Base-by-base conservation (phyloP, 2,113 vertebrate species). In the Elgaria multicarinata region DNA sequence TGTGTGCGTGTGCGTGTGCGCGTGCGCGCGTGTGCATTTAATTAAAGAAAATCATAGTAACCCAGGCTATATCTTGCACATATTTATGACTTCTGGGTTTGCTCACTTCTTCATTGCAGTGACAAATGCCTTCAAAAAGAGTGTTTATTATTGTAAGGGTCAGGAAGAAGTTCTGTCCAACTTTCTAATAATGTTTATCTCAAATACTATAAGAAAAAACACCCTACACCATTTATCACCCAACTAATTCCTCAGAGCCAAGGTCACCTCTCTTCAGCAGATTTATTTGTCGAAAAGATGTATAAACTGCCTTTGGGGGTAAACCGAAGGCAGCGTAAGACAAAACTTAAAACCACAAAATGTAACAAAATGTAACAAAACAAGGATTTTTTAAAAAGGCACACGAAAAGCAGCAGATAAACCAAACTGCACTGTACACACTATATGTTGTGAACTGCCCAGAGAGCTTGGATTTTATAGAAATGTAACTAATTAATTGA, bases 81-180 rank as follows among this genome's bases (percentile, higher is more conserved):
- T 87, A 72, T 90, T 87, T 87, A 90, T 87, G 46, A 77, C 75
- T 83, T 78, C 86, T 84, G 86, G 31, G 80, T 44, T 75, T 66
- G 58, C 53, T 87, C 79, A 67, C 75, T 88, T 75, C 42, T 82
- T 75, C 83, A 53, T 53, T 78, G 50, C 74, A 79, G 53, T 91
- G 86, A 91, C 42, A 91, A 80, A 85, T 91, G 75, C 67, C 67
- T 91, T 91, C 67, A 22, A 74, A 85, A 91, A 74, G 58, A 55
- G 42, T 77, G 82, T 91, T 91, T 91, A 80, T 91, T 91, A 91
- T 88, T 85, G 69, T 84, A 91, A 62, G 86, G n/a, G 77, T 80
- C 74, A 83, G 66, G 78, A 91, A 72, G 66, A 33, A 88, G 33
- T 66, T 64, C 26, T 79, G 39, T 44, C 87, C 86, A 91, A 74